Percentiles rank a stretch among this genome's conserved stretches.
Evolutionary conservation across 2,888 invertebrate genomes (phyloP).

Genomic region (Cephus pulcher): DNA sequence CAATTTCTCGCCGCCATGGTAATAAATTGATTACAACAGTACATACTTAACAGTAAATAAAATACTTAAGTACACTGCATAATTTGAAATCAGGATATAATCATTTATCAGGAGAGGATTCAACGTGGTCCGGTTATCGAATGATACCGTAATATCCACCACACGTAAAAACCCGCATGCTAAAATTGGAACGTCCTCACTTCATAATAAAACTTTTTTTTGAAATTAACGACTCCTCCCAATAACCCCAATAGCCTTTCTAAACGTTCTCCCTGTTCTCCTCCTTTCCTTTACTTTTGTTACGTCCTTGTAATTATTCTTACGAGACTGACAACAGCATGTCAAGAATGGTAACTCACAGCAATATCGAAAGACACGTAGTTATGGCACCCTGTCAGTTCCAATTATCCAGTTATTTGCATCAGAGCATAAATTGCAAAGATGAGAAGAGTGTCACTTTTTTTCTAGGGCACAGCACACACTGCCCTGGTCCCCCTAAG

Average conservation of each 20-base stretch:
- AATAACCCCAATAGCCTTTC: neutral
- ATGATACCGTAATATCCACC: neutral
- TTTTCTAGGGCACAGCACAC: neutral
- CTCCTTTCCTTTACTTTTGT: neutral
- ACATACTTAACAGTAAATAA: neutral
- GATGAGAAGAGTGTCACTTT: neutral
- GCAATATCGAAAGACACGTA: neutral
- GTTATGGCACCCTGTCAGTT: neutral
- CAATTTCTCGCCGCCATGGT: neutral
- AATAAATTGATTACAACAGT: neutral
- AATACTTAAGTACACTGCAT: neutral
- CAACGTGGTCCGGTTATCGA: neutral
- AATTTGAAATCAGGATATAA: neutral
- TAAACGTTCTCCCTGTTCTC: neutral
- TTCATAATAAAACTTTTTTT: neutral
- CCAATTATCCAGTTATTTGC: neutral
- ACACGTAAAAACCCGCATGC: neutral
- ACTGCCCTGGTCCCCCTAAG: slow-evolving; percentile 2
- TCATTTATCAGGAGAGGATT: neutral
- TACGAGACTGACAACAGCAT: neutral
- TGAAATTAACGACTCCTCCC: neutral
- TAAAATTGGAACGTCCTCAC: neutral
- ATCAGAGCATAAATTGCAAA: neutral
- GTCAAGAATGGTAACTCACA: neutral
- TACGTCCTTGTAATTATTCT: neutral